phyloP scores from a whole-genome alignment of 2,113 vertebrate species.

The Vimba vimba region DNA sequence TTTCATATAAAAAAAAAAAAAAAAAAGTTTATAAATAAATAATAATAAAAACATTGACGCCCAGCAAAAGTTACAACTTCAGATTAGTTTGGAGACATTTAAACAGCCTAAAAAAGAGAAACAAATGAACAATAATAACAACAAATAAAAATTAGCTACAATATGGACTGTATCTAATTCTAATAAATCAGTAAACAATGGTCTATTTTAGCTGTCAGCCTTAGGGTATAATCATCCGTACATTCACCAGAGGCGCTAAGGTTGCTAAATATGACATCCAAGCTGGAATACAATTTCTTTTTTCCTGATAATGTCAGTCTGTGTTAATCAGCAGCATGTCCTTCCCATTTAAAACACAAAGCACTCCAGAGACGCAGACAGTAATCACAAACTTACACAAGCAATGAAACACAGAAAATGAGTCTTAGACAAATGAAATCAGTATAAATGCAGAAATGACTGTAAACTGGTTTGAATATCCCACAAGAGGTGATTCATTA shows the following conservation, averaged over 20 bases:
- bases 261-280: constrained; percentile 14
- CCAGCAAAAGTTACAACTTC: background rate
- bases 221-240: constrained; percentile 18
- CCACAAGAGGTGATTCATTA: no score
- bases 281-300: constrained; percentile 12
- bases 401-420: constrained; percentile 28
- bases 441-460: constrained; percentile 8
- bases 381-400: constrained; percentile 3
- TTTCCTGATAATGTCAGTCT: background rate
- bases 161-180: background rate
- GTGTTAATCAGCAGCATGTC: constrained; percentile 39
- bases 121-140: background rate
- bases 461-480: background rate
- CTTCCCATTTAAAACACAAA: constrained; percentile 21
- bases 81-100: background rate
- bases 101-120: background rate
- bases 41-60: no score
- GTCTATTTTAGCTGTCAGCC: constrained; percentile 9
- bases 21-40: no score
- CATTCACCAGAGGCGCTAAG: background rate
- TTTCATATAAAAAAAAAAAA: no score
- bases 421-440: constrained; percentile 20
- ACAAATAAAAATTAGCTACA: background rate
- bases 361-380: background rate
- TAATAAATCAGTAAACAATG: background rate